Conservation (phyloP, 2,888 invertebrate genomes). For the Gymnoscelis rufifasciata region DNA sequence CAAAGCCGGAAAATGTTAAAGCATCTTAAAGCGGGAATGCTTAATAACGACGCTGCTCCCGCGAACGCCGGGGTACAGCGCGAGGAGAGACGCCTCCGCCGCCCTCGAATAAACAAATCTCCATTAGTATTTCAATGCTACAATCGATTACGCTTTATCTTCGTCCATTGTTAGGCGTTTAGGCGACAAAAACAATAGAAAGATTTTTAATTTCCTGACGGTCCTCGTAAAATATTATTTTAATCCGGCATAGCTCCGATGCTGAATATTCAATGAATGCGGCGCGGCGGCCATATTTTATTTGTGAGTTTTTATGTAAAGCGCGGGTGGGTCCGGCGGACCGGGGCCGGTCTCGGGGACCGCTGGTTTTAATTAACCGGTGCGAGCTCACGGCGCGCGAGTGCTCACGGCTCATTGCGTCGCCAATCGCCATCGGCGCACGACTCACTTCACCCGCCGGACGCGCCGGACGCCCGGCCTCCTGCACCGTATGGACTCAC, state of each 20-base stretch:
- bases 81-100: neutral
- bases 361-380: conserved; percentile 26
- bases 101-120: conserved; percentile 21
- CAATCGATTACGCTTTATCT: conserved; percentile 33
- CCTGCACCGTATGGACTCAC: too few species aligned
- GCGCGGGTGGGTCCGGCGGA: conserved; percentile 26
- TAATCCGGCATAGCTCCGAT: conserved; percentile 52
- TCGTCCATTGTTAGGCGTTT: conserved; percentile 38
- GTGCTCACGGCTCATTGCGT: neutral
- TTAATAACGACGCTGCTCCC: neutral
- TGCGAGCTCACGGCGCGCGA: neutral
- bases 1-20: conserved; percentile 1
- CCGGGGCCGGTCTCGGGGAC: too few species aligned
- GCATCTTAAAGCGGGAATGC: neutral
- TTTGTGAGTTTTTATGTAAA: conserved; percentile 56
- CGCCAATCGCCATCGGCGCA: neutral
- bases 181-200: conserved; percentile 61
- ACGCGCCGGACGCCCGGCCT: too few species aligned
- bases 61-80: too few species aligned
- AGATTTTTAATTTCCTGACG: conserved; percentile 66
- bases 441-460: too few species aligned
- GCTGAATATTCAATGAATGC: conserved; percentile 62
- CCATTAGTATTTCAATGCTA: conserved; percentile 20
- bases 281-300: conserved; percentile 54
- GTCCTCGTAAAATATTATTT: conserved; percentile 63